These are phyloP conservation scores for Rhinatrema bivittatum DNA, from an alignment of 2,797 vertebrate genomes.

Conservation along the genomic window DNA sequence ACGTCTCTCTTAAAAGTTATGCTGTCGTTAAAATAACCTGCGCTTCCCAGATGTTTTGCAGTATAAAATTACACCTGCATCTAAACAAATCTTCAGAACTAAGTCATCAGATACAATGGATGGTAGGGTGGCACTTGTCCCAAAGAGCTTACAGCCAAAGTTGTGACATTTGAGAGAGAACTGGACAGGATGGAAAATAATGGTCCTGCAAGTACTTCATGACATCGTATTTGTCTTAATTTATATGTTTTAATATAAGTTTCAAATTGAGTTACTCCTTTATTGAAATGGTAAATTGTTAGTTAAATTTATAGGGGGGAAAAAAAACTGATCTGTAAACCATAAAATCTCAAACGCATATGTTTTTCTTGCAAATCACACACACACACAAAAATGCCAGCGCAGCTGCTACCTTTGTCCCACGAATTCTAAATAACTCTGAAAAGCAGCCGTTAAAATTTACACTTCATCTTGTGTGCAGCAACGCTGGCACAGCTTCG, in stretches of 20 bases:
- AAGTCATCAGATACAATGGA: no score
- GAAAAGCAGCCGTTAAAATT: slow-evolving; percentile 3
- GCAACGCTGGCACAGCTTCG: slow-evolving; percentile 10
- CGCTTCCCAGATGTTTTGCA: no score
- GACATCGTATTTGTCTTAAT: slow-evolving; percentile 8
- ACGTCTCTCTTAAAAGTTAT: no score
- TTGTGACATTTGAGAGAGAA: background rate
- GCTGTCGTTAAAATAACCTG: no score
- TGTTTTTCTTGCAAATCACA: background rate
- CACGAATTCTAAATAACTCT: background rate
- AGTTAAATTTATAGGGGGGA: slow-evolving; percentile 6
- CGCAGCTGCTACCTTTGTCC: background rate
- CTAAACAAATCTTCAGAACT: no score
- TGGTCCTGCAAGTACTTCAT: background rate
- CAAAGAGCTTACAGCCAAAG: background rate
- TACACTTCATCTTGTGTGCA: background rate
- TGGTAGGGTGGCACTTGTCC: no score
- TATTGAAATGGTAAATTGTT: slow-evolving; percentile 7
- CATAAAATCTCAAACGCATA: background rate
- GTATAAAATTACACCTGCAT: no score
- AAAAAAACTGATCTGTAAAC: background rate
- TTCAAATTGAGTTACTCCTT: background rate
- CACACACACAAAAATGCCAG: background rate
- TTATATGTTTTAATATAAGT: slow-evolving; percentile 13
- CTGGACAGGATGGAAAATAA: background rate